phyloP scores from a whole-genome alignment of 2,113 vertebrate genomes.

The Mus musculus region DNA sequence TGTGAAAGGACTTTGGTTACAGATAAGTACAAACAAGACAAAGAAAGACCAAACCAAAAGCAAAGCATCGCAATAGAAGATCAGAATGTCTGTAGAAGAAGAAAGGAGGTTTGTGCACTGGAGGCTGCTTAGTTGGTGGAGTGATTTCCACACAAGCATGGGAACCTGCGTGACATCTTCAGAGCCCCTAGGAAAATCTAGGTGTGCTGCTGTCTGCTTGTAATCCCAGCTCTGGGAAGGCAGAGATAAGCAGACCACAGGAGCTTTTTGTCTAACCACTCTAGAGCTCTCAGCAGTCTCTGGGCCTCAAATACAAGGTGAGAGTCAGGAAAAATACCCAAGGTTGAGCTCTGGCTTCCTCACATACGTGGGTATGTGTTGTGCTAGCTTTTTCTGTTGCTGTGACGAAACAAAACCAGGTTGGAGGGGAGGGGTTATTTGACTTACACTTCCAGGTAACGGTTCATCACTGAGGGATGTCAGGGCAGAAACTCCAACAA shows the following conservation, averaged over 20 bases:
- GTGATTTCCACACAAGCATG: neutral
- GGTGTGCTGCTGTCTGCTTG: neutral
- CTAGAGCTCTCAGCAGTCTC: neutral
- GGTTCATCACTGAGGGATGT: neutral
- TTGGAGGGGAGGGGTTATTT: neutral
- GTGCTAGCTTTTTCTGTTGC: neutral
- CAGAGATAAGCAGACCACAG: neutral
- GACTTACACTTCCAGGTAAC: neutral
- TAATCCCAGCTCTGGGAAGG: neutral
- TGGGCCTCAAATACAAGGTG: neutral
- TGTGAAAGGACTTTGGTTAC: neutral
- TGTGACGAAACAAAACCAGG: neutral
- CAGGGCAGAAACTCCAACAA: neutral
- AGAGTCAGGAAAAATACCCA: neutral
- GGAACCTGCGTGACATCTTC: neutral
- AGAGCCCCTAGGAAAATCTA: neutral
- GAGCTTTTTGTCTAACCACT: neutral
- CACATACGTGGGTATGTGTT: neutral
- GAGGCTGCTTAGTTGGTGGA: neutral
- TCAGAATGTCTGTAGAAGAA: neutral
- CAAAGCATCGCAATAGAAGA: neutral
- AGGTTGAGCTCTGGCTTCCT: neutral
- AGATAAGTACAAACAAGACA: neutral
- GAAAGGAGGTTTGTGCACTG: too few species aligned
- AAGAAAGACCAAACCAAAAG: neutral